A percentile compares a stretch with the other conserved stretches of the same genome.
These are phyloP conservation scores for Pterois miles DNA, from an alignment of 2,797 vertebrate species.

Conservation along the genomic window DNA sequence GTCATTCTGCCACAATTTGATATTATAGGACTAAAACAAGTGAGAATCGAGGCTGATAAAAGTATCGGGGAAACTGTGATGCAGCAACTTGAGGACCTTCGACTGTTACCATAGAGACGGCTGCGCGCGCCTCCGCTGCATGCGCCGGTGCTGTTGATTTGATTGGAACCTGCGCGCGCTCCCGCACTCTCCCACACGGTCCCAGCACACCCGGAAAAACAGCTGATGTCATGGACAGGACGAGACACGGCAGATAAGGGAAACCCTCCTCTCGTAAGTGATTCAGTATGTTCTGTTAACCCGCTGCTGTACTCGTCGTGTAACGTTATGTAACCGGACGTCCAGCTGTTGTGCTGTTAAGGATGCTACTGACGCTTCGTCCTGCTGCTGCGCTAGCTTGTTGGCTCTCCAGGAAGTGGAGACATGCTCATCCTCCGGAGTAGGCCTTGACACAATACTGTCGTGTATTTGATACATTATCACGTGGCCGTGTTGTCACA, in stretches of 20 bases:
- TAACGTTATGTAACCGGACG: not conserved
- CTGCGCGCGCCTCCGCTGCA: slow-evolving; percentile 74
- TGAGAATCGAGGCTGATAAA: not conserved
- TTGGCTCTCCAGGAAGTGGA: slow-evolving; percentile 76
- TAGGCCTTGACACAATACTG: slow-evolving; percentile 64
- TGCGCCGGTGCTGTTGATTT: slow-evolving; percentile 69
- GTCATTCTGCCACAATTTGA: not conserved
- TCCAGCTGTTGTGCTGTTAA: not conserved
- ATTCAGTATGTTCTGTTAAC: slow-evolving; percentile 23
- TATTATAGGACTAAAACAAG: not conserved
- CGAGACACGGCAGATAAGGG: slow-evolving; percentile 56
- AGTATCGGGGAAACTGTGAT: not conserved
- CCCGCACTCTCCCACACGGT: slow-evolving; percentile 55
- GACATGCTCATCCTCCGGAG: slow-evolving; percentile 34
- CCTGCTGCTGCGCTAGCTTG: slow-evolving; percentile 58
- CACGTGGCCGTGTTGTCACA: not conserved
- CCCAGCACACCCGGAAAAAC: slow-evolving; percentile 62
- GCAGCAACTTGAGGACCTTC: slow-evolving; percentile 11
- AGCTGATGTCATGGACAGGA: slow-evolving; percentile 73
- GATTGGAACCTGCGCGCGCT: slow-evolving; percentile 74
- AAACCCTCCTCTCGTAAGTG: slow-evolving; percentile 74
- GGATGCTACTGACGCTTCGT: slow-evolving; percentile 40
- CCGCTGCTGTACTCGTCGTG: not conserved
- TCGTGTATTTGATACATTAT: not conserved
- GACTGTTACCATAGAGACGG: slow-evolving; percentile 69